Evolutionary conservation across 2,113 vertebrate genomes (phyloP).

Genomic region (Chloropsis hardwickii): DNA sequence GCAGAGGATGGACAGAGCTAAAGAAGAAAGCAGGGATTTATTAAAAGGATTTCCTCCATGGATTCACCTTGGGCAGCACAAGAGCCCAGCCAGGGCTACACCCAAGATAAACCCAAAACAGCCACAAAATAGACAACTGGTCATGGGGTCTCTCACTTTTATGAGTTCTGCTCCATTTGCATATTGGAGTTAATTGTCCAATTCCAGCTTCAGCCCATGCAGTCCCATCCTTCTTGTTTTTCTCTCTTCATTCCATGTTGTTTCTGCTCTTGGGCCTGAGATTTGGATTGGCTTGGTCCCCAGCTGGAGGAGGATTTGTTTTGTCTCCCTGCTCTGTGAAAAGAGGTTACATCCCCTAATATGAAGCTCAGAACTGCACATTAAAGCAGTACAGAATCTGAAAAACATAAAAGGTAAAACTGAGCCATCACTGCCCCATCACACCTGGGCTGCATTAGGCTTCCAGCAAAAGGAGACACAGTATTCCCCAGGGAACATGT

Average conservation of each 20-base stretch:
- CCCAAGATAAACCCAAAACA: neutral
- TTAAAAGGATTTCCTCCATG: neutral
- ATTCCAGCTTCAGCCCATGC: neutral
- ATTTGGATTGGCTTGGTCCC: neutral
- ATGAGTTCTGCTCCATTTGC: neutral
- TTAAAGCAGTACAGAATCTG: neutral
- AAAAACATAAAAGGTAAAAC: neutral
- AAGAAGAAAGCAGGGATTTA: neutral
- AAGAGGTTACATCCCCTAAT: neutral
- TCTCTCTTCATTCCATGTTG: neutral
- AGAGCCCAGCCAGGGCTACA: neutral
- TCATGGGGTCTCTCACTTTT: accelerated
- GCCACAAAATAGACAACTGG: accelerated
- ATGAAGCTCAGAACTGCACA: neutral
- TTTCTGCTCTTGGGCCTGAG: neutral
- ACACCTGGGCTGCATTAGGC: neutral
- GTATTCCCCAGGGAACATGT: neutral
- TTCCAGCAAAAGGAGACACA: neutral
- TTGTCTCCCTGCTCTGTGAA: neutral
- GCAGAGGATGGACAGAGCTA: neutral
- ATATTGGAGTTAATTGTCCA: neutral
- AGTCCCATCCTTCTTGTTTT: neutral
- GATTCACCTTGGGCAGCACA: neutral
- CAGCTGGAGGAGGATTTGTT: neutral
- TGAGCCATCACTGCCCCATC: neutral